A percentile compares a stretch with the other conserved stretches of the same genome.
Conservation (phyloP, 1,140 invertebrate genomes). For the Drosophila navojoa region DNA sequence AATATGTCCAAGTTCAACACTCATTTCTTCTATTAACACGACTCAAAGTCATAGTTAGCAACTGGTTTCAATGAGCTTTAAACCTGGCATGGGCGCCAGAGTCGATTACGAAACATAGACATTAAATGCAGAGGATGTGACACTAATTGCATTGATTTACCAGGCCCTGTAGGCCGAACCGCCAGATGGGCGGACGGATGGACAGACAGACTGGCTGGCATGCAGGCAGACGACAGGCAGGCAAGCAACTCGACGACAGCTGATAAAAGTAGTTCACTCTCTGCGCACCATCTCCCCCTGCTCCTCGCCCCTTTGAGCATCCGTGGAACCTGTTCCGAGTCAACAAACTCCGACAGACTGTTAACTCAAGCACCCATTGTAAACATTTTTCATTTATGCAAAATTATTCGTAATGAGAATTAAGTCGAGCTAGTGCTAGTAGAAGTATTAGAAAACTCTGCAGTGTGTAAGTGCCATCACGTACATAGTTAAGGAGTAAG, state of each 20-base stretch:
- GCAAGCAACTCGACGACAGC: conserved; percentile 32
- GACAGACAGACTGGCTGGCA: background rate
- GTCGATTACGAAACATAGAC: conserved; percentile 77
- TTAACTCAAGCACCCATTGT: background rate
- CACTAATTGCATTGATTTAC: conserved; percentile 80
- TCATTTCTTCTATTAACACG: background rate
- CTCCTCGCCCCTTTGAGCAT: background rate
- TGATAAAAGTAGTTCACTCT: conserved; percentile 50
- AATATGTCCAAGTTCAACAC: too few relatives aligned
- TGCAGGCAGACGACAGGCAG: conserved; percentile 2
- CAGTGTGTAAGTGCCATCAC: too few relatives aligned
- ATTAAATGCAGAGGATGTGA: conserved; percentile 79
- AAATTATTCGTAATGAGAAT: conserved; percentile 76
- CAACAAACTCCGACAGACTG: conserved; percentile 14
- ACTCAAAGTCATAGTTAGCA: conserved; percentile 6
- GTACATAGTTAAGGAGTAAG: too few relatives aligned
- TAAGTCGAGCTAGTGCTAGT: conserved; percentile 49
- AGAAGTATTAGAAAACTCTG: too few relatives aligned
- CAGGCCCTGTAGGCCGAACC: conserved; percentile 44
- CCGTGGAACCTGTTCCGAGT: conserved; percentile 29
- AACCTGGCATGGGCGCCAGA: conserved; percentile 58
- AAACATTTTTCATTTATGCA: conserved; percentile 62
- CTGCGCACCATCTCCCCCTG: background rate
- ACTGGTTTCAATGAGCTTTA: conserved; percentile 24
- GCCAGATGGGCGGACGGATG: background rate